A percentile compares a stretch with the other conserved stretches of the same genome.
These are phyloP conservation scores for Hartigia nigra DNA, from an alignment of 2,888 invertebrate genomes.

Conservation along the genomic window DNA sequence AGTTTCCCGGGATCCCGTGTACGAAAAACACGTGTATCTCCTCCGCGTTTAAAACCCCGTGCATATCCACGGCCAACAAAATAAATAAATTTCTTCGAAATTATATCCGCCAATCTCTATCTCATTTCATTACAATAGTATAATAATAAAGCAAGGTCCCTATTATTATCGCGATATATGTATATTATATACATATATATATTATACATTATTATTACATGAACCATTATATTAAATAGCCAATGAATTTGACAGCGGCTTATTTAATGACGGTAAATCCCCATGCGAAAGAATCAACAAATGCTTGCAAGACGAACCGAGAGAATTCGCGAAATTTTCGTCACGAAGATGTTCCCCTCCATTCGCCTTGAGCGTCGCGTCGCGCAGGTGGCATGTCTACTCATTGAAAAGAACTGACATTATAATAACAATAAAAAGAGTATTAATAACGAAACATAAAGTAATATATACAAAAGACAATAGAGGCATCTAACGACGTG, in stretches of 20 bases:
- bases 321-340: not conserved
- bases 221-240: too few relatives aligned
- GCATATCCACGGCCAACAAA: conserved; percentile 19
- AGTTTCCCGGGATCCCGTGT: not conserved
- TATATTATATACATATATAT: too few relatives aligned
- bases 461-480: not conserved
- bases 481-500: not conserved
- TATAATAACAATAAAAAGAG: not conserved
- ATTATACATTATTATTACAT: too few relatives aligned
- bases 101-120: conserved; percentile 41
- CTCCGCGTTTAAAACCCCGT: conserved; percentile 5
- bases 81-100: not conserved
- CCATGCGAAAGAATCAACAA: not conserved
- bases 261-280: too few relatives aligned
- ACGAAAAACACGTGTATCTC: not conserved
- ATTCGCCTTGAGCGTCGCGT: not conserved
- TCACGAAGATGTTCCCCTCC: not conserved
- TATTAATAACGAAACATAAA: not conserved
- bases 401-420: not conserved
- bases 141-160: not conserved
- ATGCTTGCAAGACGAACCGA: not conserved
- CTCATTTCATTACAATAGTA: not conserved
- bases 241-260: too few relatives aligned
- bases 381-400: not conserved
- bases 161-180: not conserved